These are phyloP conservation scores for Tympanoctomys barrerae DNA, from an alignment of 2,797 vertebrate species.

Conservation along the genomic window DNA sequence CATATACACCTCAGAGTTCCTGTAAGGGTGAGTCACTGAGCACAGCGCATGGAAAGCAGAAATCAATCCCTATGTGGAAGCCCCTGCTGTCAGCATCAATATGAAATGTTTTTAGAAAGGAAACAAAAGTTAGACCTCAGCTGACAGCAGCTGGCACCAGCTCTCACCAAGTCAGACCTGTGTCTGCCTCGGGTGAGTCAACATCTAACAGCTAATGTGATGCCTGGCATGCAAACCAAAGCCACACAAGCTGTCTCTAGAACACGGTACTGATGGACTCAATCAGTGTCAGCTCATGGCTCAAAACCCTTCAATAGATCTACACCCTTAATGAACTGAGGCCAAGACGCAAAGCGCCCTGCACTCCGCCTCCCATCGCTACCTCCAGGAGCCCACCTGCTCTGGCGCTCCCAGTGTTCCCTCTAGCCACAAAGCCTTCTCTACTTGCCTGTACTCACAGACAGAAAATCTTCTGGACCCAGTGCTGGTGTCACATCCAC, in stretches of 20 bases:
- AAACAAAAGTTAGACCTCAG: background rate
- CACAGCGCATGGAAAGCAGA: background rate
- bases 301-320: background rate
- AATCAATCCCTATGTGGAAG: background rate
- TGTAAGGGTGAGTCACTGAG: background rate
- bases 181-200: background rate
- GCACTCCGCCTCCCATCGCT: background rate
- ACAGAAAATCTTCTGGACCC: background rate
- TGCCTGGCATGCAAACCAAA: background rate
- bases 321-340: background rate
- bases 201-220: too few species aligned
- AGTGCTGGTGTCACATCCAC: background rate
- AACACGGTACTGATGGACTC: background rate
- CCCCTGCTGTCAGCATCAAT: background rate
- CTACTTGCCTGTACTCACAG: background rate
- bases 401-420: rapidly evolving
- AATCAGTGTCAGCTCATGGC: background rate
- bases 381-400: background rate
- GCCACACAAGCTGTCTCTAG: background rate
- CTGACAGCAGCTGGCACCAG: background rate
- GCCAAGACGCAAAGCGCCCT: background rate
- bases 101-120: background rate
- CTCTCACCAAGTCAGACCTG: background rate
- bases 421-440: background rate
- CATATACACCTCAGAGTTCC: background rate